Conservation (phyloP, 2,113 vertebrate species). For the Sceloporus tristichus region DNA sequence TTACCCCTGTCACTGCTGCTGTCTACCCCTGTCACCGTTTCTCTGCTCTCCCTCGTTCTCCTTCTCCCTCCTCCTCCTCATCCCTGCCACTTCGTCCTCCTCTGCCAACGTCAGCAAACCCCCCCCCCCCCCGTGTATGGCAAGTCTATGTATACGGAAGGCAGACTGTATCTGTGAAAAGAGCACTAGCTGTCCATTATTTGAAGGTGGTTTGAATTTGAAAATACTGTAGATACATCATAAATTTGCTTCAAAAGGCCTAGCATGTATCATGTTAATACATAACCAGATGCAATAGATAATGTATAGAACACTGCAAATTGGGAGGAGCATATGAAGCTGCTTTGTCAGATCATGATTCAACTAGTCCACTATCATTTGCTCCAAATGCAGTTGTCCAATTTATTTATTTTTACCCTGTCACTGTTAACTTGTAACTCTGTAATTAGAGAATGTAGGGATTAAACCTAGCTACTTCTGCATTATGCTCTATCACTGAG, state of each 20-base stretch:
- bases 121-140: too few relatives aligned
- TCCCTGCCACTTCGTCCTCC: too few relatives aligned
- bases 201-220: background rate
- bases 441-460: background rate
- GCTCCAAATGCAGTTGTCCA: background rate
- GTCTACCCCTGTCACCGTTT: too few relatives aligned
- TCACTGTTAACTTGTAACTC: background rate
- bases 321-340: background rate
- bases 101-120: too few relatives aligned
- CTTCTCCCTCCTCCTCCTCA: too few relatives aligned
- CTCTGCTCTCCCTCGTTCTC: too few relatives aligned
- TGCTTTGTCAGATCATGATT: background rate
- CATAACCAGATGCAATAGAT: background rate
- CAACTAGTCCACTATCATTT: background rate
- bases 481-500: background rate
- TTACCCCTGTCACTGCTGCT: too few relatives aligned
- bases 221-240: background rate
- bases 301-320: background rate
- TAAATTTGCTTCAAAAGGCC: background rate
- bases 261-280: background rate
- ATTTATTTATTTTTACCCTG: background rate
- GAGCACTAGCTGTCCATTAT: background rate
- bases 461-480: background rate
- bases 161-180: background rate
- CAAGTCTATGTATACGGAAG: too few relatives aligned